Evolutionary conservation across 2,113 vertebrate genomes (phyloP).

Genomic region (Brienomyrus brachyistius): DNA sequence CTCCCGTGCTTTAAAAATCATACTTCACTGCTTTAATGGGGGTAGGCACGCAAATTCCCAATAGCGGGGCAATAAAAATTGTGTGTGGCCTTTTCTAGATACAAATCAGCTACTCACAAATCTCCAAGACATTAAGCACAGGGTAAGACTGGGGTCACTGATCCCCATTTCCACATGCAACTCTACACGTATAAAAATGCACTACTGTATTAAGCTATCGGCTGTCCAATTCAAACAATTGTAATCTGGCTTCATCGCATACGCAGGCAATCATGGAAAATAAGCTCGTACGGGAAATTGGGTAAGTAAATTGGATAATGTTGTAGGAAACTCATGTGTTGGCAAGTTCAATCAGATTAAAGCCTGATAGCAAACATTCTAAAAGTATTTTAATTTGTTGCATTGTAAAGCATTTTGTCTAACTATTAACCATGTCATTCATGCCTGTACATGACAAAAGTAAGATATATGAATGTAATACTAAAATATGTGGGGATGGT

Average conservation of each 20-base stretch:
- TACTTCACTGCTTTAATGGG: not conserved
- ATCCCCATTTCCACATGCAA: not conserved
- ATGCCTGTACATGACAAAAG: too few species aligned
- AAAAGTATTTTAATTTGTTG: constrained; percentile 9
- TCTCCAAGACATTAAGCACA: constrained; percentile 1
- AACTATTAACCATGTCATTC: not conserved
- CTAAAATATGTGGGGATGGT: not conserved
- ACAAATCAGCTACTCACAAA: not conserved
- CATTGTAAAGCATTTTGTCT: not conserved
- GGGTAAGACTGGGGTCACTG: not conserved
- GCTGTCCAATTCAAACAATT: not conserved
- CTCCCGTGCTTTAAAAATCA: not conserved
- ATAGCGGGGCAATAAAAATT: not conserved
- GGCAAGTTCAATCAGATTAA: constrained; percentile 7
- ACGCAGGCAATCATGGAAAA: constrained; percentile 1
- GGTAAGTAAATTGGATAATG: constrained; percentile 10
- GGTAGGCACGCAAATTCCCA: not conserved
- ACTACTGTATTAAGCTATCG: not conserved
- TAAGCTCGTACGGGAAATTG: not conserved
- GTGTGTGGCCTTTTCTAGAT: not conserved
- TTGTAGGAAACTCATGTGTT: not conserved
- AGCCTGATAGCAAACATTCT: not conserved
- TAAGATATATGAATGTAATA: not conserved
- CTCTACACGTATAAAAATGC: not conserved
- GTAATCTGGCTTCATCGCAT: constrained; percentile 15